phyloP scores from a whole-genome alignment of 1,140 invertebrate genomes.

The Bombus waltoni region DNA sequence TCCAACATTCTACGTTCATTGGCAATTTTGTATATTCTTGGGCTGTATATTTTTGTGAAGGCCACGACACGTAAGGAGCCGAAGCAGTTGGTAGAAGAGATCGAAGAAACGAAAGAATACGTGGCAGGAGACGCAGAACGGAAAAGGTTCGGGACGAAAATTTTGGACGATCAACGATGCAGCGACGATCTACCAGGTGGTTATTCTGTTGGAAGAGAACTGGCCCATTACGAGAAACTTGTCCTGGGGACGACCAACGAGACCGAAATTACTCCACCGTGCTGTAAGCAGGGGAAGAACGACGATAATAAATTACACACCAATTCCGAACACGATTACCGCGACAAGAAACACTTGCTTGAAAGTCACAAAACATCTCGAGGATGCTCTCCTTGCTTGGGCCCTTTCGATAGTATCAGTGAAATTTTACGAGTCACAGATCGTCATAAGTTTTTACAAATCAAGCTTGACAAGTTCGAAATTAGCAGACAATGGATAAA shows the following conservation, averaged over 20 bases:
- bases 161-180: constrained; percentile 42
- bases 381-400: not conserved
- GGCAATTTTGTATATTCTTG: not conserved
- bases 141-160: constrained; percentile 23
- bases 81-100: constrained; percentile 48
- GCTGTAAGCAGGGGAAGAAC: not conserved
- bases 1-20: no score
- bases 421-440: not conserved
- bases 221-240: constrained; percentile 37
- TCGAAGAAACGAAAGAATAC: constrained; percentile 36
- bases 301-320: constrained; percentile 17
- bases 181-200: constrained; percentile 12
- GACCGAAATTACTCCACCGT: constrained; percentile 1
- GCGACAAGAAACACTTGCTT: not conserved
- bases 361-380: constrained; percentile 12
- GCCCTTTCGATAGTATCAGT: not conserved
- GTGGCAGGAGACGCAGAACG: constrained; percentile 29
- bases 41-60: not conserved
- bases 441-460: no score
- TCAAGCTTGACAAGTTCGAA: no score
- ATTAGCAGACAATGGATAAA: no score
- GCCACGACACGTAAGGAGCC: not conserved
- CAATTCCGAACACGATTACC: not conserved
- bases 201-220: not conserved
- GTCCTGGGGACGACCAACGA: constrained; percentile 10